phyloP scores from a whole-genome alignment of 2,113 vertebrate species.

The Centropus unirufus region DNA sequence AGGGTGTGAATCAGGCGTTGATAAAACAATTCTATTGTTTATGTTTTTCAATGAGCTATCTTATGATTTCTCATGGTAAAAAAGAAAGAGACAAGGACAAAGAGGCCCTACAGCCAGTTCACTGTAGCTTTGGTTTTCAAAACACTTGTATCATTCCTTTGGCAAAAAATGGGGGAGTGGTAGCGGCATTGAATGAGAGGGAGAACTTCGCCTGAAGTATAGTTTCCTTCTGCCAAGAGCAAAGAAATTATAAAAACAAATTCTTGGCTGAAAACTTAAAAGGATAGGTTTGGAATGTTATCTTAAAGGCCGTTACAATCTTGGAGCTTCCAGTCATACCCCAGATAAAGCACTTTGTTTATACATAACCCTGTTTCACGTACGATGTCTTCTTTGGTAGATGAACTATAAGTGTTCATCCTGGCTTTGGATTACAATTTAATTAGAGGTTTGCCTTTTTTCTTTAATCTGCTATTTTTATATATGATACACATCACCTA shows the following conservation, averaged over 20 bases:
- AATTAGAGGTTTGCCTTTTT: constrained; percentile 27
- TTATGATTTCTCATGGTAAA: neutral
- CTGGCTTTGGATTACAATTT: neutral
- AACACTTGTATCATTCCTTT: constrained; percentile 4
- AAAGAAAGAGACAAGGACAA: neutral
- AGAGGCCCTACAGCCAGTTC: neutral
- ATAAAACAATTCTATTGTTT: neutral
- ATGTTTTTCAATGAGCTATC: neutral
- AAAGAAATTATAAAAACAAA: constrained; percentile 80
- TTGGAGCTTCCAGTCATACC: constrained; percentile 73
- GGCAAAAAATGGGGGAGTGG: constrained; percentile 41
- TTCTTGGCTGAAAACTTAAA: constrained; percentile 81
- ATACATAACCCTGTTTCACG: constrained; percentile 62
- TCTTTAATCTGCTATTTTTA: neutral
- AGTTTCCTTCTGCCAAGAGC: constrained; percentile 71
- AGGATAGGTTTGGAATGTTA: constrained; percentile 84
- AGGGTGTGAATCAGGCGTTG: neutral
- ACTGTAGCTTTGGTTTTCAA: neutral
- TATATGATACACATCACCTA: neutral
- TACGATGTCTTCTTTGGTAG: constrained; percentile 51
- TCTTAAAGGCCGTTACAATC: constrained; percentile 77
- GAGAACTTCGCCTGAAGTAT: constrained; percentile 13
- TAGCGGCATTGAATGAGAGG: constrained; percentile 4
- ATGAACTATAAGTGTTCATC: constrained; percentile 16
- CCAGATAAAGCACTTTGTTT: constrained; percentile 80